Evolutionary conservation across 2,113 vertebrate species (phyloP).

Genomic region (Malurus alboscapulatus): DNA sequence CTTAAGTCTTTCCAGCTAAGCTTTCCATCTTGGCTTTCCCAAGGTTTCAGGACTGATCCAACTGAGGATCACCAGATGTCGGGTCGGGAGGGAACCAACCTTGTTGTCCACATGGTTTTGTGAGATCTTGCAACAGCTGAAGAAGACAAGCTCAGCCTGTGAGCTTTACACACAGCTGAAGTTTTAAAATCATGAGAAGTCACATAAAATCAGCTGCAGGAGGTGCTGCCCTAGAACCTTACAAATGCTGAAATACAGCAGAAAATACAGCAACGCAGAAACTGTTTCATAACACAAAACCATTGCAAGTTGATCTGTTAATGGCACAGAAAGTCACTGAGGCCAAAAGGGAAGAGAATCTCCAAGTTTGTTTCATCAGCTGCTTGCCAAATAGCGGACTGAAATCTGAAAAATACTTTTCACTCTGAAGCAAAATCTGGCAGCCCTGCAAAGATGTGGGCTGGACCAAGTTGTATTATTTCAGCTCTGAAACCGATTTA

Average conservation of each 20-base stretch:
- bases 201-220: not conserved
- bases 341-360: not conserved
- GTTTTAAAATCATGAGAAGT: not conserved
- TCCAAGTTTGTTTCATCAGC: not conserved
- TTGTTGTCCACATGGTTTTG: not conserved
- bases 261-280: not conserved
- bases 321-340: not conserved
- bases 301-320: not conserved
- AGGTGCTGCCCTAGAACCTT: not conserved
- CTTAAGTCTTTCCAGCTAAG: not conserved
- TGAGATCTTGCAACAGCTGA: not conserved
- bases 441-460: not conserved
- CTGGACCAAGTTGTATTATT: not conserved
- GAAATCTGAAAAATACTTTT: not conserved
- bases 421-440: not conserved
- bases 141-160: not conserved
- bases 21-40: not conserved
- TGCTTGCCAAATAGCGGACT: not conserved
- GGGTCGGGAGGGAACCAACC: not conserved
- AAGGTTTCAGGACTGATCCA: not conserved
- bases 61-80: not conserved
- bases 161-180: not conserved
- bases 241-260: not conserved
- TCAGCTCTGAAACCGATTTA: not conserved
- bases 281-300: not conserved